These are phyloP conservation scores for Bombus superbus DNA, from an alignment of 1,140 invertebrate species.

Conservation along the genomic window DNA sequence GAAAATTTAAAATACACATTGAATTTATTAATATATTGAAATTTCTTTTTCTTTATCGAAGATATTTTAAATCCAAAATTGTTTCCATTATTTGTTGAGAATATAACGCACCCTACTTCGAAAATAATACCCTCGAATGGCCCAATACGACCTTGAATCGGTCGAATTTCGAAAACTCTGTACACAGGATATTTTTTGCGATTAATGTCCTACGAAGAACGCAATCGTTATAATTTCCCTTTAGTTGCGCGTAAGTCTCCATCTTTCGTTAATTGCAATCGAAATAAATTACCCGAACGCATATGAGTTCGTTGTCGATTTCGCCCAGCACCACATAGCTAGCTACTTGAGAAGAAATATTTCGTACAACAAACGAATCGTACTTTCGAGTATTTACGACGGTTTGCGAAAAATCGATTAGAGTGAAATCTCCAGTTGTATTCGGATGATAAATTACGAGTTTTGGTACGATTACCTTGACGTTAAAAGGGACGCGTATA, in stretches of 20 bases:
- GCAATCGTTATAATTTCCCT: neutral
- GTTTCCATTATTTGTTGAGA: neutral
- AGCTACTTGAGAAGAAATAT: conserved; percentile 64
- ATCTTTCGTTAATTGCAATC: neutral
- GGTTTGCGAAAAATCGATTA: conserved; percentile 71
- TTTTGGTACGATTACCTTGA: conserved; percentile 66
- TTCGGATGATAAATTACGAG: conserved; percentile 67
- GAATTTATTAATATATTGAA: too few species aligned
- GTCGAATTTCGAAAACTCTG: conserved; percentile 64
- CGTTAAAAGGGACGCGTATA: conserved; percentile 66
- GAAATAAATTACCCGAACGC: conserved; percentile 51
- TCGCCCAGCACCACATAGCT: conserved; percentile 71
- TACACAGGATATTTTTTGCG: conserved; percentile 54
- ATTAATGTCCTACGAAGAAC: conserved; percentile 56
- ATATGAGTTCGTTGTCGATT: conserved; percentile 58
- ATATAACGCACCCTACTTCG: conserved; percentile 62
- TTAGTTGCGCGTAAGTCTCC: neutral
- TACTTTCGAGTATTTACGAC: conserved; percentile 59
- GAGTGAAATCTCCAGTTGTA: conserved; percentile 70
- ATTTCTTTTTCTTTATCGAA: too few species aligned
- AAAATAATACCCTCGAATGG: conserved; percentile 71
- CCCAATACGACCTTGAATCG: conserved; percentile 67
- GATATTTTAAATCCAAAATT: neutral
- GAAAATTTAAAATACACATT: too few species aligned
- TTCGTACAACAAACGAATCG: conserved; percentile 66